These are phyloP conservation scores for Euplexia lucipara DNA, from an alignment of 2,888 invertebrate species.

Conservation along the genomic window DNA sequence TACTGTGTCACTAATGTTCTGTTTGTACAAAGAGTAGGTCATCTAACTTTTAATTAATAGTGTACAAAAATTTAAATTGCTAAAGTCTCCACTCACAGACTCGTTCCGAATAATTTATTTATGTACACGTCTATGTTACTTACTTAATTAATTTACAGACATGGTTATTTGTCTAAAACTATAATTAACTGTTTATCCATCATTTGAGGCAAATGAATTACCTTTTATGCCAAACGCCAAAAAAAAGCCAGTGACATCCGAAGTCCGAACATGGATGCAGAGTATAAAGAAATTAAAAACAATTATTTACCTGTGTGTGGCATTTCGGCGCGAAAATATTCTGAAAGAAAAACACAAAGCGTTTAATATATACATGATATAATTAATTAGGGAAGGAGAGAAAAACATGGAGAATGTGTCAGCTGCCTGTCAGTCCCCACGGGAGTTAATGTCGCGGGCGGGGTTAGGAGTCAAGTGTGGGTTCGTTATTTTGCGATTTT, in stretches of 20 bases:
- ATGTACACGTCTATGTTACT: not conserved
- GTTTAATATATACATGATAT: slow-evolving; percentile 48
- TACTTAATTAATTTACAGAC: not conserved
- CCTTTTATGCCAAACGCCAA: slow-evolving; percentile 12
- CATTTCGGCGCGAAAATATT: slow-evolving; percentile 72
- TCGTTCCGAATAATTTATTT: not conserved
- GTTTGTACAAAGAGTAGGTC: too few relatives aligned
- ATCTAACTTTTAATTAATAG: too few relatives aligned
- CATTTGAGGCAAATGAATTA: not conserved
- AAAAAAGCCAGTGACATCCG: not conserved
- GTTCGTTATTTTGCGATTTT: slow-evolving; percentile 6
- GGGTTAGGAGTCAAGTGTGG: slow-evolving; percentile 9
- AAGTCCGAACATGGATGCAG: slow-evolving; percentile 5
- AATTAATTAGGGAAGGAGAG: slow-evolving; percentile 48
- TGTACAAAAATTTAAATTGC: too few relatives aligned
- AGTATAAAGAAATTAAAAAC: slow-evolving; percentile 36
- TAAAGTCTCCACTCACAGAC: too few relatives aligned
- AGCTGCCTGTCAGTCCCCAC: slow-evolving; percentile 44
- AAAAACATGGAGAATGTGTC: slow-evolving; percentile 47
- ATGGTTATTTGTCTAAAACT: slow-evolving; percentile 3
- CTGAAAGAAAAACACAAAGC: slow-evolving; percentile 65
- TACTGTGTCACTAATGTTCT: too few relatives aligned
- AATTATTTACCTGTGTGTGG: slow-evolving; percentile 84
- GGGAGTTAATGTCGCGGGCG: slow-evolving; percentile 32
- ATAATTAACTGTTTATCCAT: slow-evolving; percentile 15